Percentiles rank a stretch among this genome's conserved stretches.
phyloP scores from a whole-genome alignment of 2,888 invertebrate species.

The Schizotus pectinicornis region DNA sequence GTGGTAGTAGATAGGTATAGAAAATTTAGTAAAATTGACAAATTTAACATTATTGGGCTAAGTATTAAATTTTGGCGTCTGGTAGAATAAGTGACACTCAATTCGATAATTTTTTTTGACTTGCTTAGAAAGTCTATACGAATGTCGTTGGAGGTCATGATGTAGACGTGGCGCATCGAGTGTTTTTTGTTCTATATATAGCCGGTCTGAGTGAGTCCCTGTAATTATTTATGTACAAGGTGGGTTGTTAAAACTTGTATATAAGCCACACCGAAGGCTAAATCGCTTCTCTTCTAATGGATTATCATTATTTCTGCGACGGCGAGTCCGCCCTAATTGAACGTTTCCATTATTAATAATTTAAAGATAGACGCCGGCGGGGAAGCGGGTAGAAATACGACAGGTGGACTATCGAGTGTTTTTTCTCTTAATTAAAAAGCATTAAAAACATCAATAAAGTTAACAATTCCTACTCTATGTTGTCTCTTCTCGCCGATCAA shows the following conservation, averaged over 20 bases:
- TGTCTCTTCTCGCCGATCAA: too few species aligned
- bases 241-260: slow-evolving; percentile 22
- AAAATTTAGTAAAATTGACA: too few species aligned
- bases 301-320: slow-evolving; percentile 18
- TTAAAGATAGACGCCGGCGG: not conserved
- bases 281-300: slow-evolving; percentile 15
- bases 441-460: too few species aligned
- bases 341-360: slow-evolving; percentile 20
- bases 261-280: slow-evolving; percentile 16
- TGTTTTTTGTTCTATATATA: slow-evolving; percentile 36
- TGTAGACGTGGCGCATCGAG: slow-evolving; percentile 33
- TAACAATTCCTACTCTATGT: too few species aligned
- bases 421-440: too few species aligned
- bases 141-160: slow-evolving; percentile 2
- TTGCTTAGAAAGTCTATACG: not conserved
- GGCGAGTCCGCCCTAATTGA: slow-evolving; percentile 16
- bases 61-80: too few species aligned
- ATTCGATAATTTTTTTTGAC: not conserved
- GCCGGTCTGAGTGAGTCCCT: slow-evolving; percentile 30
- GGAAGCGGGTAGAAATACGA: too few species aligned
- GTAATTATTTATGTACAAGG: slow-evolving; percentile 35
- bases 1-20: too few species aligned
- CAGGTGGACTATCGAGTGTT: too few species aligned
- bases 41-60: too few species aligned
- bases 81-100: too few species aligned